These are phyloP conservation scores for Pseudochirops corinnae DNA, from an alignment of 2,797 vertebrate genomes.

Conservation along the genomic window DNA sequence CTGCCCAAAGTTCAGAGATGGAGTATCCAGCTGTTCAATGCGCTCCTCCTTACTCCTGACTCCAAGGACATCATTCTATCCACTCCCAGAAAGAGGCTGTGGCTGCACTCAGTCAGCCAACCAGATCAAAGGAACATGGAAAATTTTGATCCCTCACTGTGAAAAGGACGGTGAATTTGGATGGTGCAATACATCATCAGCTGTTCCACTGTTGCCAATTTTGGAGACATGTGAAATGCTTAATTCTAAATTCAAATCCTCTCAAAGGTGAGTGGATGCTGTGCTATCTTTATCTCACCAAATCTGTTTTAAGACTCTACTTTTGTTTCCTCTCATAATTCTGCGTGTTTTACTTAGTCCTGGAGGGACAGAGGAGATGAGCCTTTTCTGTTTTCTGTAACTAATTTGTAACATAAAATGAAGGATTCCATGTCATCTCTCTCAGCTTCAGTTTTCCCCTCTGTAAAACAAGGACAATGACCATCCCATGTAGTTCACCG, in stretches of 20 bases:
- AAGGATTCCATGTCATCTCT: neutral
- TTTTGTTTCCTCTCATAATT: neutral
- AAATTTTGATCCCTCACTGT: slow-evolving; percentile 2
- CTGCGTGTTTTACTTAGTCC: neutral
- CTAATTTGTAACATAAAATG: neutral
- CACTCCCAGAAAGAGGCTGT: neutral
- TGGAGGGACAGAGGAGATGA: neutral
- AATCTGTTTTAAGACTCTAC: neutral
- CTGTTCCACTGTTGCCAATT: neutral
- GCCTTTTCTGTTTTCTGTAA: neutral
- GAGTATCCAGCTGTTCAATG: neutral
- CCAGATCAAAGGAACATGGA: neutral
- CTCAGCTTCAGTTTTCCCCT: neutral
- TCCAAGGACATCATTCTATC: neutral
- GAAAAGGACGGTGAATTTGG: neutral
- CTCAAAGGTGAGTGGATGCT: neutral
- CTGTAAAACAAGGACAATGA: neutral
- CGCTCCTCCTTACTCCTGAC: neutral
- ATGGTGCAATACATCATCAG: neutral
- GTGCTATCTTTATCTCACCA: neutral
- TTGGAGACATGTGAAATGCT: neutral
- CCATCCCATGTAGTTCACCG: neutral
- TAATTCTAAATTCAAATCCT: neutral
- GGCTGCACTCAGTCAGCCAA: neutral
- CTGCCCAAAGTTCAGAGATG: neutral